Conservation (phyloP, 2,888 invertebrate genomes). For the Molanna angustata region DNA sequence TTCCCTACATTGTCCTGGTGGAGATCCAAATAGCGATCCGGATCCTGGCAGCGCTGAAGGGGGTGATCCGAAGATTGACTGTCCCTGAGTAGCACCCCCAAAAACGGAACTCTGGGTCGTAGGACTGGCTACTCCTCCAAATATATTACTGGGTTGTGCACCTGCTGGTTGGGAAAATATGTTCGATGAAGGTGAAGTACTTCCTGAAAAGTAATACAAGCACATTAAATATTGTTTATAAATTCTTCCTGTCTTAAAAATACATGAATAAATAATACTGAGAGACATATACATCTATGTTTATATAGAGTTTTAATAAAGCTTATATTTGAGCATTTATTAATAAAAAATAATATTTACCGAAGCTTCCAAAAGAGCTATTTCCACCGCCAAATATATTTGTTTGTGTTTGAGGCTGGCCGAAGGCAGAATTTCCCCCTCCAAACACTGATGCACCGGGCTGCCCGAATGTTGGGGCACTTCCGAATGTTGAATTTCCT, state of each 20-base stretch:
- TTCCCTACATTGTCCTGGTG: conserved; percentile 22
- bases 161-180: conserved; percentile 24
- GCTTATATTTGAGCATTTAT: too few species aligned
- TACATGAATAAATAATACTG: too few species aligned
- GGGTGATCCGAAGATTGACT: conserved; percentile 19
- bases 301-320: too few species aligned
- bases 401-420: conserved; percentile 45
- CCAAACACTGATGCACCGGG: conserved; percentile 30
- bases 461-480: conserved; percentile 45
- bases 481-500: conserved; percentile 30
- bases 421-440: conserved; percentile 38
- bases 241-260: too few species aligned
- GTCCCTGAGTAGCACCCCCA: conserved; percentile 11
- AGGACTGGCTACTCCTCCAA: conserved; percentile 16
- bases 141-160: conserved; percentile 11
- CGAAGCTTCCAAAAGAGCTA: conserved; percentile 4
- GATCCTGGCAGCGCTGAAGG: neutral
- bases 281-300: too few species aligned
- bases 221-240: too few species aligned
- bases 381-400: conserved; percentile 25
- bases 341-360: too few species aligned
- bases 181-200: conserved; percentile 17
- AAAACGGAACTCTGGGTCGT: conserved; percentile 7
- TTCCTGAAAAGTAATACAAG: conserved; percentile 17
- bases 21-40: conserved; percentile 29